A percentile compares a stretch with the other conserved stretches of the same genome.
These are phyloP conservation scores for Cynopterus brachyotis DNA, from an alignment of 2,113 vertebrate genomes.

Conservation along the genomic window DNA sequence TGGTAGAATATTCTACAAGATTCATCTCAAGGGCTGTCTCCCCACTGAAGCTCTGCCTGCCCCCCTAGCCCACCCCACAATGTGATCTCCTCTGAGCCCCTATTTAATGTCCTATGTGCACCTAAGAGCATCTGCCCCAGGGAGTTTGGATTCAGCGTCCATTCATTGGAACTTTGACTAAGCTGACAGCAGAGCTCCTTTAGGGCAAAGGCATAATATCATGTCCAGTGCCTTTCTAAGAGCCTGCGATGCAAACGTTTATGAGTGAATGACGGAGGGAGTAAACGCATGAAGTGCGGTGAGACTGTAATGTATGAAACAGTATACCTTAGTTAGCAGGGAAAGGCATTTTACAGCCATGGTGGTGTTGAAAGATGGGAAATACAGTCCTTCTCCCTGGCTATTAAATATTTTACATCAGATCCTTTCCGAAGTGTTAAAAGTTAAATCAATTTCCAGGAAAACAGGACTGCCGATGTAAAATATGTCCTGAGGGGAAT, in stretches of 20 bases:
- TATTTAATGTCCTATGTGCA: not conserved
- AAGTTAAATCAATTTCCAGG: conserved; percentile 65
- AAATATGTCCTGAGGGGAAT: conserved; percentile 22
- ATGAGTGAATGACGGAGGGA: not conserved
- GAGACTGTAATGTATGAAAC: not conserved
- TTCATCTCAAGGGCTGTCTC: not conserved
- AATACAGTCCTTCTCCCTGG: conserved; percentile 10
- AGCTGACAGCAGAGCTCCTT: not conserved
- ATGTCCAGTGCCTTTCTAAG: not conserved
- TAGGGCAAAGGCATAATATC: not conserved
- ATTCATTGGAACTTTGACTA: not conserved
- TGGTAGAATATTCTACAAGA: not conserved
- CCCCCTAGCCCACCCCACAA: not conserved
- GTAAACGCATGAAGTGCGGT: not conserved
- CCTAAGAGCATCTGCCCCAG: not conserved
- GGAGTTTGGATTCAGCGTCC: not conserved
- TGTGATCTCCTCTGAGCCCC: not conserved
- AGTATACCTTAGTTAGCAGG: not conserved
- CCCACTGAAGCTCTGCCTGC: not conserved
- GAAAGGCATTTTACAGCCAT: conserved; percentile 36
- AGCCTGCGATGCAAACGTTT: not conserved
- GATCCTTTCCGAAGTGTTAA: conserved; percentile 56
- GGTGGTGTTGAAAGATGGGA: conserved; percentile 49
- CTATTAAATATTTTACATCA: conserved; percentile 52
- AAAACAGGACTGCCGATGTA: conserved; percentile 46